Conservation (phyloP, 2,888 invertebrate species). For the Acrocyrtus sp. region DNA sequence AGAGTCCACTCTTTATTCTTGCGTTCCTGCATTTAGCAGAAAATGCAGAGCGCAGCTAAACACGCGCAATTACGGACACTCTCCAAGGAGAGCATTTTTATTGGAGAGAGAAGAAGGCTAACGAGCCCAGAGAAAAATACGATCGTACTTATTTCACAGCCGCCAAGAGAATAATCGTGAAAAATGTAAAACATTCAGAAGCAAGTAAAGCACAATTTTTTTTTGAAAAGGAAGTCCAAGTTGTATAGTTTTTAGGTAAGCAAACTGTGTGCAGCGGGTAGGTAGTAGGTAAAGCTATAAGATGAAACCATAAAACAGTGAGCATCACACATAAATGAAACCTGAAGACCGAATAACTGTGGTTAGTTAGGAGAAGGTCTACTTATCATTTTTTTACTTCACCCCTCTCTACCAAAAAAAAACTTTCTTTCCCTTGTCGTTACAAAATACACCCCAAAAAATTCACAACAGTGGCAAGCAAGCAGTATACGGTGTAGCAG, state of each 20-base stretch:
- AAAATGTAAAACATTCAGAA: constrained; percentile 46
- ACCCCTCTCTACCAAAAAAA: background rate
- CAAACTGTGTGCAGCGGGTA: too few species aligned
- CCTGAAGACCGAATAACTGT: constrained; percentile 30
- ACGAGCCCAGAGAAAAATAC: constrained; percentile 51
- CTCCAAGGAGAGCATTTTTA: constrained; percentile 22
- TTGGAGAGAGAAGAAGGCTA: constrained; percentile 39
- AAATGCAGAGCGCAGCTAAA: background rate
- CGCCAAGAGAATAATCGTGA: constrained; percentile 26
- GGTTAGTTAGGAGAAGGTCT: constrained; percentile 30
- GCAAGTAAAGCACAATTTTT: constrained; percentile 41
- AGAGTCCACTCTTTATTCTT: too few species aligned
- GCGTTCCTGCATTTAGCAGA: too few species aligned
- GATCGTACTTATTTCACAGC: constrained; percentile 18
- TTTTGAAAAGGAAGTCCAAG: constrained; percentile 3
- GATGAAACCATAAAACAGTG: constrained; percentile 54
- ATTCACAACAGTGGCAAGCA: constrained; percentile 7
- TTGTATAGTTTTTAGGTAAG: too few species aligned
- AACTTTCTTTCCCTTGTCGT: constrained; percentile 19
- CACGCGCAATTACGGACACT: constrained; percentile 39
- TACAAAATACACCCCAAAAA: background rate
- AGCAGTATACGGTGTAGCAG: constrained; percentile 20
- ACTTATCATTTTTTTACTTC: background rate
- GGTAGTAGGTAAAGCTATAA: too few species aligned
- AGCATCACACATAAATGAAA: constrained; percentile 44